Evolutionary conservation across 2,113 vertebrate genomes (phyloP).

Genomic region (Cryptoleucopteryx plumbea): DNA sequence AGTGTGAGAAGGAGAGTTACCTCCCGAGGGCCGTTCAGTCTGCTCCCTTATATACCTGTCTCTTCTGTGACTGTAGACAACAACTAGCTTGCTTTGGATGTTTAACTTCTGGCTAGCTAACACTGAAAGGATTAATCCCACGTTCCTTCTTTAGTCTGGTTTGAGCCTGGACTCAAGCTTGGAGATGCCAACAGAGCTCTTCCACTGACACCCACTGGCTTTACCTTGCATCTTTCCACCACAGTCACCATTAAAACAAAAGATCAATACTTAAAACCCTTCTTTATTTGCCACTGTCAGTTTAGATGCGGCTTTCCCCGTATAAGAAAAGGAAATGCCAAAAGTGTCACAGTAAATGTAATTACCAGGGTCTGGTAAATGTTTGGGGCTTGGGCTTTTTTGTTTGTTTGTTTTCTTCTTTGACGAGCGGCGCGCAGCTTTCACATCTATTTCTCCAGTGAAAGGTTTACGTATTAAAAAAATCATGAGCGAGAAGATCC

Average conservation of each 20-base stretch:
- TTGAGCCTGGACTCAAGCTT: not conserved
- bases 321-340: slow-evolving; percentile 26
- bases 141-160: not conserved
- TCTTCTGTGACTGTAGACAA: not conserved
- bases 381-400: not conserved
- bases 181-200: not conserved
- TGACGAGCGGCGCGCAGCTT: not conserved
- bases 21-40: not conserved
- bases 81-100: not conserved
- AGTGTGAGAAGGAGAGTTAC: not conserved
- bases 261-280: not conserved
- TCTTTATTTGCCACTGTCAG: not conserved
- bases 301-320: not conserved
- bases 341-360: slow-evolving; percentile 52
- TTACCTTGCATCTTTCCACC: not conserved
- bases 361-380: slow-evolving; percentile 34
- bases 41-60: not conserved
- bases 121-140: not conserved
- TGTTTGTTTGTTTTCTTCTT: slow-evolving; percentile 9
- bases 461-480: not conserved
- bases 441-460: not conserved
- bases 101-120: not conserved
- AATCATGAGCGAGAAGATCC: not conserved
- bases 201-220: slow-evolving; percentile 4
- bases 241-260: not conserved